A percentile compares a stretch with the other conserved stretches of the same genome.
Conservation (phyloP, 2,797 vertebrate species). For the Crotalus adamanteus region DNA sequence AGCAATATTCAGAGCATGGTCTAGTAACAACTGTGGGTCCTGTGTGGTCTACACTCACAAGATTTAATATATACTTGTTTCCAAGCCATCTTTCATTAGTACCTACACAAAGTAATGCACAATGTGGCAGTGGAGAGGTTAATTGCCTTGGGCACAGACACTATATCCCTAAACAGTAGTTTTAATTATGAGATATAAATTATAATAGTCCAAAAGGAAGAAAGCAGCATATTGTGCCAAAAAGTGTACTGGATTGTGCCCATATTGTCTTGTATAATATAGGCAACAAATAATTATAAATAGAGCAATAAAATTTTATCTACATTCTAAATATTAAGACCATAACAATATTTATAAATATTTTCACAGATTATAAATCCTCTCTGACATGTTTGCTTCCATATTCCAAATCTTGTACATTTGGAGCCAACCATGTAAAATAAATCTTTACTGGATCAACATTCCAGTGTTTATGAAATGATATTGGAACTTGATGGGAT, state of each 20-base stretch:
- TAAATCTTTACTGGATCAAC: slow-evolving; percentile 89
- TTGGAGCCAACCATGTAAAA: slow-evolving; percentile 83
- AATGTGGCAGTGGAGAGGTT: background rate
- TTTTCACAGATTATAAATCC: slow-evolving; percentile 79
- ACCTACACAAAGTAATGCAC: background rate
- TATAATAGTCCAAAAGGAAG: background rate
- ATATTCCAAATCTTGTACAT: slow-evolving; percentile 51
- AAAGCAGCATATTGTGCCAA: background rate
- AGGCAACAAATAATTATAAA: background rate
- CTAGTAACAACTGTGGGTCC: background rate
- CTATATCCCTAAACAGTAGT: background rate
- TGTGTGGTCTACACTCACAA: background rate
- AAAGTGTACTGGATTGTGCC: slow-evolving; percentile 17
- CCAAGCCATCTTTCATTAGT: background rate
- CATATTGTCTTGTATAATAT: background rate
- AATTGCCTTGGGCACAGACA: background rate
- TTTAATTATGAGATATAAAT: background rate
- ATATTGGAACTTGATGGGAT: slow-evolving; percentile 91
- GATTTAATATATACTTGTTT: background rate
- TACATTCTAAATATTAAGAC: slow-evolving; percentile 21
- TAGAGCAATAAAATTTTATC: background rate
- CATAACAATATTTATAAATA: slow-evolving; percentile 9
- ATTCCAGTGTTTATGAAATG: slow-evolving; percentile 99
- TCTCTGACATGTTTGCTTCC: slow-evolving; percentile 70
- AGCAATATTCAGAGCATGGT: background rate